phyloP scores from a whole-genome alignment of 2,797 vertebrate genomes.

The Sternarchorhynchus goeldii region DNA sequence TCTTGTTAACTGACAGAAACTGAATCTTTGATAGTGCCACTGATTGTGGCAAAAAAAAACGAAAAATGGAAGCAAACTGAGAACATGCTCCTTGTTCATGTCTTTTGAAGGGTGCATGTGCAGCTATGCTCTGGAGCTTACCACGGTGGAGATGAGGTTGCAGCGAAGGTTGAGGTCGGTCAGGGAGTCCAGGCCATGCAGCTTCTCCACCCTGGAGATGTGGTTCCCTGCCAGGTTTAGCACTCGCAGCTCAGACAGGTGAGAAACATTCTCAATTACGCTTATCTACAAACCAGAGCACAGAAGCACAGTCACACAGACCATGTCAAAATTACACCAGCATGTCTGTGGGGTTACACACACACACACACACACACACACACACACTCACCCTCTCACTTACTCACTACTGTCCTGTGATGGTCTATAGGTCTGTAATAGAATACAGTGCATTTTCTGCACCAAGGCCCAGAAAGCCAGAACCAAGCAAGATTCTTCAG shows the following conservation, averaged over 20 bases:
- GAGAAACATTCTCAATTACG: slow-evolving; percentile 86
- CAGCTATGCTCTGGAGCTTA: slow-evolving; percentile 69
- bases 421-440: too few species aligned
- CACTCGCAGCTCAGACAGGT: slow-evolving; percentile 84
- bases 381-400: too few species aligned
- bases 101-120: background rate
- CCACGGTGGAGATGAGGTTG: slow-evolving; percentile 86
- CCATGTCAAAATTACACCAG: background rate
- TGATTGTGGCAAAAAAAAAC: too few species aligned
- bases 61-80: too few species aligned
- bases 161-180: slow-evolving; percentile 88
- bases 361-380: too few species aligned
- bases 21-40: too few species aligned
- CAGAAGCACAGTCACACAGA: background rate
- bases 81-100: too few species aligned
- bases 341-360: too few species aligned
- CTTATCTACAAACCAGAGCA: slow-evolving; percentile 76
- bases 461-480: too few species aligned
- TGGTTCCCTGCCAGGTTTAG: slow-evolving; percentile 91
- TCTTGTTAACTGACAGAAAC: too few species aligned
- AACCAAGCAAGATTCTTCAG: background rate
- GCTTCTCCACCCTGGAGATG: slow-evolving; percentile 83
- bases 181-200: slow-evolving; percentile 85
- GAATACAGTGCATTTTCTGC: too few species aligned
- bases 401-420: too few species aligned